Conservation (phyloP, 92 coral and sea anemone genomes). For the Porites evermanni region DNA sequence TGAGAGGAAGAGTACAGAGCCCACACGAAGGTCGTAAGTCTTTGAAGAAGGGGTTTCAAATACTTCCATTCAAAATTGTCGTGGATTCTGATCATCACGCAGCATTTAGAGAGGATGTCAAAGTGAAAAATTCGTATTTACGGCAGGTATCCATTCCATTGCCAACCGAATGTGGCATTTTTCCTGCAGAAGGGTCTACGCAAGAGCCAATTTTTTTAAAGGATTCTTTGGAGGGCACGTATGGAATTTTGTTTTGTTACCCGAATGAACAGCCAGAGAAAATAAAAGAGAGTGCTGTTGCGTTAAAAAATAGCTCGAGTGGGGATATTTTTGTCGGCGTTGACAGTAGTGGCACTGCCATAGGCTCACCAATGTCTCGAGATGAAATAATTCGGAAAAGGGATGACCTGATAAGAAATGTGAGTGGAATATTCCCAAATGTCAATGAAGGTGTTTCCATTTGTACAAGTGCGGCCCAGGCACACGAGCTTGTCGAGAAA, state of each 20-base stretch:
- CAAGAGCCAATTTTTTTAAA: slow-evolving; percentile 53
- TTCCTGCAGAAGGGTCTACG: slow-evolving; percentile 53
- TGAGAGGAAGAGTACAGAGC: slow-evolving; percentile 58
- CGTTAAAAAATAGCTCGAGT: slow-evolving; percentile 69
- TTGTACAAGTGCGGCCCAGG: slow-evolving; percentile 57
- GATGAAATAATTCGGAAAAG: slow-evolving; percentile 52
- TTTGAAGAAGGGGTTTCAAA: slow-evolving; percentile 32
- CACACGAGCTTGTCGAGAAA: slow-evolving; percentile 44
- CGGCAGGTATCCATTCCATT: slow-evolving; percentile 79
- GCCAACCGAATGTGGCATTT: slow-evolving; percentile 56
- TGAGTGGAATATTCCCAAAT: slow-evolving; percentile 69
- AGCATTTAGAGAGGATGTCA: slow-evolving; percentile 52
- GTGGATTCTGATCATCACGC: slow-evolving; percentile 75
- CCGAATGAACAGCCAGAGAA: slow-evolving; percentile 34
- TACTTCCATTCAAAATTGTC: slow-evolving; percentile 65
- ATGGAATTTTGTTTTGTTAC: slow-evolving; percentile 49
- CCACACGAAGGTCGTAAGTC: background rate
- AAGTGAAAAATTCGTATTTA: slow-evolving; percentile 29
- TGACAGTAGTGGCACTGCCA: slow-evolving; percentile 40
- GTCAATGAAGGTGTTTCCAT: slow-evolving; percentile 51
- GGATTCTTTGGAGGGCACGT: slow-evolving; percentile 46
- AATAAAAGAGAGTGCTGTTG: slow-evolving; percentile 62
- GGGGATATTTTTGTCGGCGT: slow-evolving; percentile 82
- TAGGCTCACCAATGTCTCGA: slow-evolving; percentile 45
- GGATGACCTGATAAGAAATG: slow-evolving; percentile 56